Percentiles rank a stretch among this genome's conserved stretches.
phyloP scores from a whole-genome alignment of 2,888 invertebrate species.

The Acrocera orbiculus region DNA sequence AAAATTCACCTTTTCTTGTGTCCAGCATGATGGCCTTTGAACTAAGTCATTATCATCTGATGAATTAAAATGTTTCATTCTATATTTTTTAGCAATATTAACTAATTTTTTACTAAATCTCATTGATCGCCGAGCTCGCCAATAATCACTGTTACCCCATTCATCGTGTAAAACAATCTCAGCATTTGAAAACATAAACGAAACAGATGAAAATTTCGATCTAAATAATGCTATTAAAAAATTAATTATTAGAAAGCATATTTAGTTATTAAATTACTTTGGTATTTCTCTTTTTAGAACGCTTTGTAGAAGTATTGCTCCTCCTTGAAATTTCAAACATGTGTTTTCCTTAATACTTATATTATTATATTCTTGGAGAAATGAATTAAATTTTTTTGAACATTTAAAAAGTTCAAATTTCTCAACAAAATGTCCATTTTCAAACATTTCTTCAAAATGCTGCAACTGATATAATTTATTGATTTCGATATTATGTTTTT shows the following conservation, averaged over 20 bases:
- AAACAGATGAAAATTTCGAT: constrained; percentile 12
- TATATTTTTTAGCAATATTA: constrained; percentile 48
- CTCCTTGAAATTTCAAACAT: constrained; percentile 76
- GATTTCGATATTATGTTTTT: constrained; percentile 32
- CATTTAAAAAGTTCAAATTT: constrained; percentile 53
- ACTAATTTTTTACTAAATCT: constrained; percentile 56
- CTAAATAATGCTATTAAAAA: background rate
- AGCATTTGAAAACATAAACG: constrained; percentile 37
- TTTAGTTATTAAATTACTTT: background rate
- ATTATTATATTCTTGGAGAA: constrained; percentile 16
- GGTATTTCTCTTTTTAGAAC: background rate
- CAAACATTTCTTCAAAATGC: constrained; percentile 73
- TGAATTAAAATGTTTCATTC: constrained; percentile 43
- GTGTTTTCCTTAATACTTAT: constrained; percentile 38
- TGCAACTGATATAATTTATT: constrained; percentile 67
- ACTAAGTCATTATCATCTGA: constrained; percentile 40
- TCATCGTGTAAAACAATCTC: constrained; percentile 74
- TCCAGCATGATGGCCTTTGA: constrained; percentile 42
- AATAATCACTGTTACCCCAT: constrained; percentile 70
- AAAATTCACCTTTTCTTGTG: constrained; percentile 31
- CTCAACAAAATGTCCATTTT: constrained; percentile 61
- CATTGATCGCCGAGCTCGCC: constrained; percentile 83
- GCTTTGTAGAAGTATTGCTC: constrained; percentile 34
- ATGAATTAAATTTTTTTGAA: too few relatives aligned
- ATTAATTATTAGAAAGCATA: background rate